phyloP scores from a whole-genome alignment of 2,888 invertebrate species.

The Laothoe populi region DNA sequence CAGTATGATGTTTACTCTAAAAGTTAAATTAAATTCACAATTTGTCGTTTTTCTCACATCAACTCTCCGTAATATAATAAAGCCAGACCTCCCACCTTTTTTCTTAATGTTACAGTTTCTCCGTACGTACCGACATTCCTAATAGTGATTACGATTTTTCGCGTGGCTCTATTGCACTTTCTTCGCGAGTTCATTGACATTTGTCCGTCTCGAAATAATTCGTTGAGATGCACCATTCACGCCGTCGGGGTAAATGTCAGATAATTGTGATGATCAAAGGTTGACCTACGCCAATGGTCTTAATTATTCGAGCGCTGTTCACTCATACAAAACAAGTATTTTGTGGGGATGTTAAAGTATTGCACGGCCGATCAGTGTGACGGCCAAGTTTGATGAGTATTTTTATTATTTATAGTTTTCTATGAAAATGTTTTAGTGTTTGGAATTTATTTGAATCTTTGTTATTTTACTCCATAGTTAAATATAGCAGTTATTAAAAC shows the following conservation, averaged over 20 bases:
- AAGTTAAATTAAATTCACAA: no score
- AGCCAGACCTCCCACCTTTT: neutral
- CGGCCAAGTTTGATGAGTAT: no score
- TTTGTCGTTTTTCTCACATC: neutral
- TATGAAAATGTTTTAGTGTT: no score
- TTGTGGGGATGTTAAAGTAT: no score
- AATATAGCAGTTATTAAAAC: no score
- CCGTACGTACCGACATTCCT: neutral
- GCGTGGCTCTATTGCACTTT: slow-evolving; percentile 28
- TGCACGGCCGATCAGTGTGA: no score
- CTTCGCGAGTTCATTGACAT: slow-evolving; percentile 29
- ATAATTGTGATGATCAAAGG: neutral
- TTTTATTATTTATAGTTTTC: no score
- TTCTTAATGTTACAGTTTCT: slow-evolving; percentile 7
- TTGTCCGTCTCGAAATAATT: slow-evolving; percentile 26
- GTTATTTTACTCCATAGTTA: no score
- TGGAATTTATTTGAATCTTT: no score
- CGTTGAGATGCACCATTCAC: slow-evolving; percentile 19
- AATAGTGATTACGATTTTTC: slow-evolving; percentile 26
- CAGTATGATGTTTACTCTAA: no score
- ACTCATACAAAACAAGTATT: no score
- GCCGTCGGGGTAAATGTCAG: slow-evolving; percentile 2
- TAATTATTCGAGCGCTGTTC: no score
- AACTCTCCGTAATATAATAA: neutral
- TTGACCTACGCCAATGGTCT: neutral